phyloP scores from a whole-genome alignment of 92 coral and sea anemone genomes.

The Pocillopora meandrina region DNA sequence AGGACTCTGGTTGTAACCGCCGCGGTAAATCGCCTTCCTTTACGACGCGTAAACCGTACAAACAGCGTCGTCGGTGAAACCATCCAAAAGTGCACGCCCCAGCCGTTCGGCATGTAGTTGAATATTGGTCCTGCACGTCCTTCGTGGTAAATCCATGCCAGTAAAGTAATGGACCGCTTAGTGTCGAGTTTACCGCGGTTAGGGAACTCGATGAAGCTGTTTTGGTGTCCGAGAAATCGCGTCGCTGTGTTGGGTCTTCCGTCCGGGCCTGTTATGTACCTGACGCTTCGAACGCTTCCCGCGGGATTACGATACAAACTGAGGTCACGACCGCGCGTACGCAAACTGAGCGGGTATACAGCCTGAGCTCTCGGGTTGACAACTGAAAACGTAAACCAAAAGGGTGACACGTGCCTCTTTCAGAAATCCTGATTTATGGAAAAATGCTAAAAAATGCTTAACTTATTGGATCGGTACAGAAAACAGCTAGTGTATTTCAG shows the following conservation, averaged over 20 bases:
- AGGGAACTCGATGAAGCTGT: constrained; percentile 75
- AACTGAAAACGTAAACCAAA: background rate
- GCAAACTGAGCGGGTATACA: constrained; percentile 52
- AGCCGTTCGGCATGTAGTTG: constrained; percentile 64
- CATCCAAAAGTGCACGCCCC: constrained; percentile 86
- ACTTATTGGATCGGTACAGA: too few species aligned
- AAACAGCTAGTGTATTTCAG: too few species aligned
- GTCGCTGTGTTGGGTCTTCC: constrained; percentile 44
- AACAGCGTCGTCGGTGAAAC: constrained; percentile 54
- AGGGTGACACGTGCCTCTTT: too few species aligned
- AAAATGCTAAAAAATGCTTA: too few species aligned
- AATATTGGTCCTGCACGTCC: constrained; percentile 80
- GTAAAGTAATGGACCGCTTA: constrained; percentile 64
- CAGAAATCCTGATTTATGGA: too few species aligned
- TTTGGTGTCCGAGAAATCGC: constrained; percentile 53
- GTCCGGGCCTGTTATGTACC: constrained; percentile 64
- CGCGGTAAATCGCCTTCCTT: constrained; percentile 27
- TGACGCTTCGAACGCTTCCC: constrained; percentile 48
- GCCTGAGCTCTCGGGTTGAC: constrained; percentile 49
- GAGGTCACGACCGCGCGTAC: constrained; percentile 56
- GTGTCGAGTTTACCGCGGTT: constrained; percentile 76
- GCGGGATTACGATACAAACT: constrained; percentile 58
- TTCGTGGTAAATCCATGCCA: constrained; percentile 73
- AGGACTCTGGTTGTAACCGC: constrained; percentile 42
- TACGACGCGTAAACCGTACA: constrained; percentile 64